phyloP scores from a whole-genome alignment of 2,113 vertebrate genomes.

The Clarias magur region DNA sequence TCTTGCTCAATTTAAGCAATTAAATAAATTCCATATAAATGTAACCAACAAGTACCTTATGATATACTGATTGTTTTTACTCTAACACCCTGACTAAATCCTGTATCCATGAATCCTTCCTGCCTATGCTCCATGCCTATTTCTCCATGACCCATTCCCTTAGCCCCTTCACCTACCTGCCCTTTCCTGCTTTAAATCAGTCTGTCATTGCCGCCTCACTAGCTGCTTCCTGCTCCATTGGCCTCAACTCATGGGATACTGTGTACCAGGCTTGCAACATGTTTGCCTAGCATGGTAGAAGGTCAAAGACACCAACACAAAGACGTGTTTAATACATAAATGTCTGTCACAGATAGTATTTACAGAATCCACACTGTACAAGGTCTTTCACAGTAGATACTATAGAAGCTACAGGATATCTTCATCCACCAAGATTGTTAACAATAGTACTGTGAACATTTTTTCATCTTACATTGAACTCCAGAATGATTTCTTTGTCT shows the following conservation, averaged over 20 bases:
- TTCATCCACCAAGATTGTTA: not conserved
- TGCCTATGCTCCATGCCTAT: not conserved
- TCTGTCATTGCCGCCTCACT: not conserved
- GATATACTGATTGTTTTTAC: not conserved
- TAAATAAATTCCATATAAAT: not conserved
- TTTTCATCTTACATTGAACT: too few relatives aligned
- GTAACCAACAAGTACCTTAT: not conserved
- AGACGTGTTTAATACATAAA: not conserved
- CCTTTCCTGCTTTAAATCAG: constrained; percentile 31
- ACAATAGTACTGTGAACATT: too few relatives aligned
- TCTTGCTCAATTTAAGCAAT: not conserved
- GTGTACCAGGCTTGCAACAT: not conserved
- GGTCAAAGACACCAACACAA: not conserved
- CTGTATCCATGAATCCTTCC: not conserved
- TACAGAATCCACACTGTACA: constrained; percentile 11
- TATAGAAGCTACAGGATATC: not conserved
- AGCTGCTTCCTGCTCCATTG: constrained; percentile 17
- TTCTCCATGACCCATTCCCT: constrained; percentile 14
- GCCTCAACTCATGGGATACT: not conserved
- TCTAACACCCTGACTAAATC: not conserved
- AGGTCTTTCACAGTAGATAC: not conserved
- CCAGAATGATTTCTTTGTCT: too few relatives aligned
- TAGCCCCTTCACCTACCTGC: constrained; percentile 18
- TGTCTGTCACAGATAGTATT: not conserved
- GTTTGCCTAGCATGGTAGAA: not conserved